Conservation (phyloP, 1,140 invertebrate species). For the Pteromalus puparum region DNA sequence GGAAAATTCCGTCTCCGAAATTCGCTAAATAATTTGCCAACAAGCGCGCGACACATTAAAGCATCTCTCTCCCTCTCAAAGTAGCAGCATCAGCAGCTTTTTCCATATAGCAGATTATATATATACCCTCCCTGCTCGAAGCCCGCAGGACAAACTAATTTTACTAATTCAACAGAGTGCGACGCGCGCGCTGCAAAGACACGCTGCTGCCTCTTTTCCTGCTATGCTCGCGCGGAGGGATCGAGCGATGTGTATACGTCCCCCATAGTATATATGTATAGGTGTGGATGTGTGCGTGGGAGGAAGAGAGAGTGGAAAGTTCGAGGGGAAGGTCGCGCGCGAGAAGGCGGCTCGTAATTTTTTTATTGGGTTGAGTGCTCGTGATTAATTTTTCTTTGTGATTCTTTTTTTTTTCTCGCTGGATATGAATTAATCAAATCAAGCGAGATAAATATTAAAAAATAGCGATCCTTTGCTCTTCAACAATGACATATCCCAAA, state of each 20-base stretch:
- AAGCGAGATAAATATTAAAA: too few species aligned
- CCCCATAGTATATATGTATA: too few species aligned
- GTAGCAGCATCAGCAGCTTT: too few species aligned
- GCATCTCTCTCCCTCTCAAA: conserved; percentile 39
- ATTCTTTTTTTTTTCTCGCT: too few species aligned
- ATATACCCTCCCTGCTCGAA: background rate
- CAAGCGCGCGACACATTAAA: background rate
- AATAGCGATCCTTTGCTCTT: too few species aligned
- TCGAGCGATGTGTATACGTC: background rate
- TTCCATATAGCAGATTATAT: too few species aligned
- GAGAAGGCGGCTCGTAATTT: background rate
- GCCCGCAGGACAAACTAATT: conserved; percentile 66
- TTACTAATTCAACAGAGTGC: conserved; percentile 61
- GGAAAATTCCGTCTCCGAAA: conserved; percentile 21
- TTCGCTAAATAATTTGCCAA: conserved; percentile 21
- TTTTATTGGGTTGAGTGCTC: too few species aligned
- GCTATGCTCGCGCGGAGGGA: background rate
- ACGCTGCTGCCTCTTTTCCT: background rate
- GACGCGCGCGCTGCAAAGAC: conserved; percentile 2
- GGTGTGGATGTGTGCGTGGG: too few species aligned
- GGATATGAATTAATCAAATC: too few species aligned
- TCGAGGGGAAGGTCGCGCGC: background rate
- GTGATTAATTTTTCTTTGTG: too few species aligned
- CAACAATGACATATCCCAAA: too few species aligned
- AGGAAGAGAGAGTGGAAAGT: background rate